Base-by-base conservation (phyloP, 2,797 vertebrate genomes). In the Enteromius unitaeniatus region DNA sequence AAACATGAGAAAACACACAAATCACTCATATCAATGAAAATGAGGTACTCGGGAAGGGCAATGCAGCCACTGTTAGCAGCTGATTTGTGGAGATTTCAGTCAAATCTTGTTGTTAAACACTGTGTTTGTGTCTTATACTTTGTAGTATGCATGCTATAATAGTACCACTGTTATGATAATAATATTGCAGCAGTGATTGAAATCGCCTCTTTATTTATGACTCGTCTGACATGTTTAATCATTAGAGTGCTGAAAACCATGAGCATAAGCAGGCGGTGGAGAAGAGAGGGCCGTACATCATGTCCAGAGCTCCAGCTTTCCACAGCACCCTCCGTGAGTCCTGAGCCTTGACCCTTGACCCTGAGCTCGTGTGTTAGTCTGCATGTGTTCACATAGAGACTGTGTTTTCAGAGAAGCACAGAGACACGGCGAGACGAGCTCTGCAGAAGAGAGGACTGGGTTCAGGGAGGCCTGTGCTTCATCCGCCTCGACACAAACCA, bases 321-420 rank as follows among this genome's bases (percentile, higher is more conserved):
- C 97, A 97, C 82, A 92, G 95, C 91, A 98, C 96, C 92, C 92
- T 98, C 78, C 97, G 98, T 99, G 92, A 97, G 97, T 91, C 14
- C 7, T 14, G 15, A 11, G 58, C 1, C 9, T 19, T 19, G n/a
- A n/a, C 60, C 15, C 23, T 14, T n/a, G n/a, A n/a, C n/a, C n/a
- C 11, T 26, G 5, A 15, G 3, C 13, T 60, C 55, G 5, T 14
- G 10, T 60, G 10, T 60, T 26, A 1, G 6, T 4, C 58, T 64
- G 60, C 14, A 0, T 64, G 3, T 31, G 2, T 8, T 62, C 3
- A 31, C 4, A 19, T 6, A 1, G 3, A 42, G 1, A 7, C 0
- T 72, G 83, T 45, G 40, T 86, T 58, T 17, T 0, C 84, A 99
- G 98, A 98, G 90, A 96, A 95, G 92, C 97, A 96, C 88, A 93